Base-by-base conservation (phyloP, 92 coral and sea anemone species). In the Paragorgia papillata region DNA sequence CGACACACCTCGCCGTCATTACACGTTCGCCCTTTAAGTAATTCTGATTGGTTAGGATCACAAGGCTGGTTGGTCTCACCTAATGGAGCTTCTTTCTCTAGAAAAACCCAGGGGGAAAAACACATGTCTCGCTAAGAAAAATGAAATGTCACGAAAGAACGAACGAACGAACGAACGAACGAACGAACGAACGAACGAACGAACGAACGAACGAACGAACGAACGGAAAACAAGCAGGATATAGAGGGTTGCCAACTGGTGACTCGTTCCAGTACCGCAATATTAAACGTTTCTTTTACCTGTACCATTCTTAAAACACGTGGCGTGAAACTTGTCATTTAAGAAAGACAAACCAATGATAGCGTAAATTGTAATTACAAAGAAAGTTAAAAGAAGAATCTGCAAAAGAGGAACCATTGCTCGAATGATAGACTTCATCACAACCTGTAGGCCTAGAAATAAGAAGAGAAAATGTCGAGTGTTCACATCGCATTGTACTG, bases 381-480 rank as follows among this genome's bases (percentile, higher is more conserved):
- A 94, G 56, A 94, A 59, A 19, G 89, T 91, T 10, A 95, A 80
- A 6, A 95, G 80, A 6, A 91, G 91, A 17, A 95, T 89, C 66
- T 95, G 99, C 7, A 95, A 82, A 17, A 95, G 84, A 14, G 99
- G 99, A 13, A 95, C 92, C 99, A 95, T 95, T 20, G 99, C 99
- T 19, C 99, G 88, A 46, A 93, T 88, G 30, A 95, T 95, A 20
- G 99, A 95, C 75, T 95, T 95, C 99, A 95, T 95, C 33, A 95
- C 99, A 46, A 95, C 99, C 82, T 95, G 99, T 14, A 95, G 80
- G 78, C 99, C 99, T 95, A 75, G 3, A 41, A 66, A 30, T 28
- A 18, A 13, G 1, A 9, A n/a, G 1, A 9, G 30, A 17, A n/a
- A 27, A 15, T 1, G 7, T n/a, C n/a, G n/a, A n/a, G n/a, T n/a